These are phyloP conservation scores for Vandiemenella viatica DNA, from an alignment of 2,888 invertebrate genomes.

Conservation along the genomic window DNA sequence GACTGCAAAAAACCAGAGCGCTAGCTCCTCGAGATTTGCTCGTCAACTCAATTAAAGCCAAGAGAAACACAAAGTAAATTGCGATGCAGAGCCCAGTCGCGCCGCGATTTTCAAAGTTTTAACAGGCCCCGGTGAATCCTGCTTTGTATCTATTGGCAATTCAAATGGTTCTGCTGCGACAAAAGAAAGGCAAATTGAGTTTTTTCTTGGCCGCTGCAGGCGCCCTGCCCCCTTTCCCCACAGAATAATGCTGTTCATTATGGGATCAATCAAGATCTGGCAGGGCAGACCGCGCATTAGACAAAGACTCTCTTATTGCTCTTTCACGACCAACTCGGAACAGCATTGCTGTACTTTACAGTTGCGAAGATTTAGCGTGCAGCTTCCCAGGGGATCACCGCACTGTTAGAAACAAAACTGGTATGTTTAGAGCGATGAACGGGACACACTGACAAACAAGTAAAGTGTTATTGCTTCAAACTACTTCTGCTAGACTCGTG, in stretches of 20 bases:
- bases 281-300: too few species aligned
- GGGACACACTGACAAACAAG: too few species aligned
- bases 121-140: slow-evolving; percentile 2
- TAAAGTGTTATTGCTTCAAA: too few species aligned
- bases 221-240: background rate
- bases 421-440: too few species aligned
- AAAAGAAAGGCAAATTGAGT: slow-evolving; percentile 2
- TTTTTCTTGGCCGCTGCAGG: background rate
- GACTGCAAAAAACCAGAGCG: too few species aligned
- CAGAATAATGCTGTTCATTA: slow-evolving; percentile 3
- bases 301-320: too few species aligned
- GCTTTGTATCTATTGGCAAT: slow-evolving; percentile 5
- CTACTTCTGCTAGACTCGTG: too few species aligned
- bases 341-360: too few species aligned
- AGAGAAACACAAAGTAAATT: background rate
- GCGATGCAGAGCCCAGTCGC: background rate
- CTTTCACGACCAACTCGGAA: too few species aligned
- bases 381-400: too few species aligned
- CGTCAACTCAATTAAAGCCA: background rate
- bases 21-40: background rate
- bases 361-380: too few species aligned
- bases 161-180: slow-evolving; percentile 1
- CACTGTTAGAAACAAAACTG: too few species aligned
- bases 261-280: slow-evolving; percentile 3
- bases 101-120: slow-evolving; percentile 1